Base-by-base conservation (phyloP, 2,113 vertebrate species). In the Myrmophylax atrothorax region DNA sequence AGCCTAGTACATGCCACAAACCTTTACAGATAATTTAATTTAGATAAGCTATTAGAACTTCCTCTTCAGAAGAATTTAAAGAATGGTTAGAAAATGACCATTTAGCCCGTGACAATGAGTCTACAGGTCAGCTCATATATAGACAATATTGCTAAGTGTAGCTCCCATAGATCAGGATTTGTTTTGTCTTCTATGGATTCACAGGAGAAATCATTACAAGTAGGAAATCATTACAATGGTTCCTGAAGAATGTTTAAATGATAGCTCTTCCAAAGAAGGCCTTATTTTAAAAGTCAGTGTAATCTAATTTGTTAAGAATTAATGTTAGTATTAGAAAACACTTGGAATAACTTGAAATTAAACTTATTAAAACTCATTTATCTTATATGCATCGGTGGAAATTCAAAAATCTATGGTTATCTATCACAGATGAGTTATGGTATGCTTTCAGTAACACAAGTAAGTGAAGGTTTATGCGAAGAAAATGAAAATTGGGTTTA, bases 351-450 rank as follows among this genome's bases (percentile, higher is more conserved):
- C 75, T 86, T 80, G 62, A 94, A 97, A 94, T 97, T 88, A 95
- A 97, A 85, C 69, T 88, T 96, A 95, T 79, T 94, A 94, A 94
- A 97, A 31, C n/a, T 68, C 81, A 76, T 96, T 97, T 90, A 87
- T 97, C 95, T 97, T 94, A 93, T 91, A 94, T 80, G 47, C 62
- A 37, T 14, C 87, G 40, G 62, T 96, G 80, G 88, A 97, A 92
- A 88, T 94, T 81, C 2, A 26, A 92, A 97, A 97, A 96, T 97
- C 92, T 88, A 84, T 96, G 94, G 68, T 89, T 92, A 85, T 74
- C 66, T 94, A 93, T 96, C 91, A 93, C 42, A 89, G 74, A 84
- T 82, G 94, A 94, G 49, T 96, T 77, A 83, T 68, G 29, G 29
- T 95, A 49, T 74, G 18, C 72, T 76, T 93, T 87, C n/a, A 44